Conservation (phyloP, 2,797 vertebrate genomes). For the Myripristis jacobus region DNA sequence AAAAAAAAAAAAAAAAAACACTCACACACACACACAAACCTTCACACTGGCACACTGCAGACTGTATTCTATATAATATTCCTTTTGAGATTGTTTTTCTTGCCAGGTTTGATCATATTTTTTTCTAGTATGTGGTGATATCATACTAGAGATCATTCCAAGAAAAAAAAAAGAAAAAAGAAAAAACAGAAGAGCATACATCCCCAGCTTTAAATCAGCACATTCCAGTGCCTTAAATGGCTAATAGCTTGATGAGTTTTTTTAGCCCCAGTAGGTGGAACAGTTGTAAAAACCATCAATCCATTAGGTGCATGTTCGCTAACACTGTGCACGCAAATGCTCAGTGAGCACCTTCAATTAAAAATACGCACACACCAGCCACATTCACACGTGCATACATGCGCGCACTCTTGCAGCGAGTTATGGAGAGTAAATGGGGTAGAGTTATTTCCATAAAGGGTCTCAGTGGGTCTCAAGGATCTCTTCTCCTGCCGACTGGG, state of each 20-base stretch:
- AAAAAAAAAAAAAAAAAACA: too few species aligned
- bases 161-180: too few species aligned
- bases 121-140: conserved; percentile 53
- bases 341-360: conserved; percentile 64
- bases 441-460: conserved; percentile 87
- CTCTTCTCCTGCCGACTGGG: conserved; percentile 79
- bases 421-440: conserved; percentile 81
- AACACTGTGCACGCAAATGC: conserved; percentile 63
- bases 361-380: conserved; percentile 43
- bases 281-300: conserved; percentile 77
- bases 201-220: conserved; percentile 52
- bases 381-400: conserved; percentile 28
- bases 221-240: conserved; percentile 70
- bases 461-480: conserved; percentile 82
- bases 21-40: conserved; percentile 76
- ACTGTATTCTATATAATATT: conserved; percentile 62
- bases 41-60: conserved; percentile 49
- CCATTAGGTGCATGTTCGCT: conserved; percentile 77
- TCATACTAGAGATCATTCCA: conserved; percentile 56
- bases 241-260: conserved; percentile 76
- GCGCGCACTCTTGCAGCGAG: conserved; percentile 61
- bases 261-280: conserved; percentile 70
- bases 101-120: conserved; percentile 63
- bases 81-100: conserved; percentile 57
- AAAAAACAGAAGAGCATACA: too few species aligned